Base-by-base conservation (phyloP, 2,888 invertebrate species). In the Eumerus sabulonum region DNA sequence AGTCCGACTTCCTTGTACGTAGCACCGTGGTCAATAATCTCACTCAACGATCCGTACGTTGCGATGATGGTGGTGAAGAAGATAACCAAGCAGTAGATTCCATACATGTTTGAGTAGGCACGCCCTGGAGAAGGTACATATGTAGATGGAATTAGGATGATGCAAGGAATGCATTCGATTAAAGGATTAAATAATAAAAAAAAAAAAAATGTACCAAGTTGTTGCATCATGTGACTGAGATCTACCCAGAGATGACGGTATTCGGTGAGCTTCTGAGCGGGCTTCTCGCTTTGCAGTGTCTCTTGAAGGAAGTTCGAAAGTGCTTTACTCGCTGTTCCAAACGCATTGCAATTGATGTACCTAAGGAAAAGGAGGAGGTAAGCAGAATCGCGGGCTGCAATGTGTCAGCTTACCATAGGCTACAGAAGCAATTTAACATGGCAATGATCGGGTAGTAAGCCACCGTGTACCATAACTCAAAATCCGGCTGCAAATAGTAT, bases 141-240 rank as follows among this genome's bases (percentile, higher is more conserved):
- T n/a, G n/a, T 27, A 27, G 7, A 7, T 7, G 7, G 7, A 7
- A 27, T 27, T 0, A 50, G 13, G 48, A 56, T 56, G n/a, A n/a
- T n/a, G n/a, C n/a, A n/a, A 56, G 5, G 13, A 54, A 36, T 17
- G n/a, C 11, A 47, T 17, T 12, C n/a, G 47, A 7, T 64, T 9
- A n/a, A n/a, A n/a, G n/a, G n/a, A n/a, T n/a, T n/a, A 1, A 14
- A 40, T 27, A 27, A 27, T 7, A 27, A 7, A 27, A 27, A 7
- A 7, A 4, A 27, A 7, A 4, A 7, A 27, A 27, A 7, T 56
- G 48, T 79, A 85, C 93, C 94, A 83, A 94, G 87, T 85, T 94
- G 94, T 85, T 94, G 94, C 94, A 94, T 94, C 93, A 94, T 93
- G 82, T 94, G 93, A 1, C 93, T 94, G 18, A 94, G 87, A 84